Evolutionary conservation across 2,797 vertebrate genomes (phyloP).

Genomic region (Sarcophilus harrisii): DNA sequence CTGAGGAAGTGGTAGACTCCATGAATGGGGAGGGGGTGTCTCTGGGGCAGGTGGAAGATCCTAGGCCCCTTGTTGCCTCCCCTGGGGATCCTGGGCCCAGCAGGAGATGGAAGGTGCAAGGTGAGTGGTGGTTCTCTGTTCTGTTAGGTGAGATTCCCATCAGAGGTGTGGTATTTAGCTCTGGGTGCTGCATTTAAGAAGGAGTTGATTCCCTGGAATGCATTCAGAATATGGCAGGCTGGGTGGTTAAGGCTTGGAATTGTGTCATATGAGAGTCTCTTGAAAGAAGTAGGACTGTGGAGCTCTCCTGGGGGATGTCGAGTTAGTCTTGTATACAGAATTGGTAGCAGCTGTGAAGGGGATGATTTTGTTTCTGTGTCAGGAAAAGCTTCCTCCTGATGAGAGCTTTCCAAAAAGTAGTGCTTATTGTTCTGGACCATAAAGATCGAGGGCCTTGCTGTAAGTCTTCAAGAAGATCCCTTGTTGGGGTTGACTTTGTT

Average conservation of each 20-base stretch:
- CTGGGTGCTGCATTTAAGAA: neutral
- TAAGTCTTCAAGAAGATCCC: neutral
- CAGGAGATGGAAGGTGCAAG: neutral
- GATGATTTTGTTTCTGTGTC: neutral
- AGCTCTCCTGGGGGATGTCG: neutral
- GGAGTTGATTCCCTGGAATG: neutral
- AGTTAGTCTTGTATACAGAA: neutral
- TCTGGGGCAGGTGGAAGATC: no score
- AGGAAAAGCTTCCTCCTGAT: neutral
- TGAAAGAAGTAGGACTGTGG: neutral
- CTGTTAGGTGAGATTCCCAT: neutral
- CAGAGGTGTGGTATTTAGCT: neutral
- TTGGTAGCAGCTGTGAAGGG: neutral
- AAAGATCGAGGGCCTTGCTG: neutral
- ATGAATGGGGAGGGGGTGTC: neutral
- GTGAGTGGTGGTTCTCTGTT: no score
- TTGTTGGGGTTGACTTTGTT: neutral
- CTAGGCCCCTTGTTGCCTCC: neutral
- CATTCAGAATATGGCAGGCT: neutral
- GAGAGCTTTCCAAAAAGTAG: neutral
- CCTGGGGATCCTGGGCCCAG: neutral
- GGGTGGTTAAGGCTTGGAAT: neutral
- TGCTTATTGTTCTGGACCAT: neutral
- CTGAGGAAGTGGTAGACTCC: neutral
- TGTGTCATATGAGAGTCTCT: neutral